Conservation (phyloP, 2,888 invertebrate genomes). For the Drosophila falleni region DNA sequence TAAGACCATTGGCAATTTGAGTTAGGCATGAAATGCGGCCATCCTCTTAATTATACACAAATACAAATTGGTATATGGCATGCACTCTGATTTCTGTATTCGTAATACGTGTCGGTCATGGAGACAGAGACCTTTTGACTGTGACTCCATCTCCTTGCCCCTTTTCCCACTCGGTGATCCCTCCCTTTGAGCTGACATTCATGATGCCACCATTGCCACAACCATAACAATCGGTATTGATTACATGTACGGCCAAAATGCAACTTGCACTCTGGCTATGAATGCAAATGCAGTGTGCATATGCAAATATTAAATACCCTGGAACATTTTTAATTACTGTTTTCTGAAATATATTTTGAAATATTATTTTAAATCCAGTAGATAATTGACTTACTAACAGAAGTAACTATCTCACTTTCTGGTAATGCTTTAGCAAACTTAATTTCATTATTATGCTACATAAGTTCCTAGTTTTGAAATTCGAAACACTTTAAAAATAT, state of each 20-base stretch:
- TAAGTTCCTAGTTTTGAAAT: too few relatives aligned
- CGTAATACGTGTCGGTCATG: constrained; percentile 34
- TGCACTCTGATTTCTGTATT: constrained; percentile 49
- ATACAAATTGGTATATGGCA: constrained; percentile 64
- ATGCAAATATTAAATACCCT: constrained; percentile 16
- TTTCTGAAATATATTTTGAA: too few relatives aligned
- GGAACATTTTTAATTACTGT: neutral
- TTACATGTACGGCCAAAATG: constrained; percentile 61
- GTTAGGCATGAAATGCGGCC: constrained; percentile 40
- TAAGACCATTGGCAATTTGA: constrained; percentile 52
- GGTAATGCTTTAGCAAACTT: too few relatives aligned
- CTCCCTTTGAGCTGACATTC: constrained; percentile 34
- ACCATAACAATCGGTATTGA: constrained; percentile 74
- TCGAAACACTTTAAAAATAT: too few relatives aligned
- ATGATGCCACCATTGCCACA: constrained; percentile 53
- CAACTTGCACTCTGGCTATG: constrained; percentile 31
- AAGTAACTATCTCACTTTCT: too few relatives aligned
- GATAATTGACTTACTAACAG: too few relatives aligned
- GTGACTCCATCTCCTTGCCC: neutral
- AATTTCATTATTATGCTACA: too few relatives aligned
- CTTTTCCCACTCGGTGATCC: neutral
- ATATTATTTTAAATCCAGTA: too few relatives aligned
- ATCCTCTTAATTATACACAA: constrained; percentile 62
- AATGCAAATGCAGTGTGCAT: neutral
- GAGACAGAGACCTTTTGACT: constrained; percentile 15